Conservation (phyloP, 2,113 vertebrate genomes). For the Asarcornis scutulata region DNA sequence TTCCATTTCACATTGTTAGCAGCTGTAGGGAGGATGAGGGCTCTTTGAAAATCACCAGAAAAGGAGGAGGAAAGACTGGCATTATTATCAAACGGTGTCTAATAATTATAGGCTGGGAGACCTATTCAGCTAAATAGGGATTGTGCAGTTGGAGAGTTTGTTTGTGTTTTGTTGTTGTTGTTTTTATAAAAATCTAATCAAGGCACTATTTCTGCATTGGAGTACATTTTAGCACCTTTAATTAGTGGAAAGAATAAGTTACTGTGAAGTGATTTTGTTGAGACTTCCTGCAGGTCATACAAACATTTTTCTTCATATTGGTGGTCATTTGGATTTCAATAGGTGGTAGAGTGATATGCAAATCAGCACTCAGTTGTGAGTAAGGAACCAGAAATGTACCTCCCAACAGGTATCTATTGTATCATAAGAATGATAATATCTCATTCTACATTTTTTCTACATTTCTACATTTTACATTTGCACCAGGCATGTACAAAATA, state of each 20-base stretch:
- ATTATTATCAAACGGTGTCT: slow-evolving; percentile 13
- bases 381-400: not conserved
- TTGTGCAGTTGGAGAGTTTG: not conserved
- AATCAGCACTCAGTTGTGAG: not conserved
- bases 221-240: not conserved
- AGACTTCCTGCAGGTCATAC: not conserved
- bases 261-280: not conserved
- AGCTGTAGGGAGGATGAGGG: slow-evolving; percentile 37
- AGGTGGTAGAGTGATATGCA: not conserved
- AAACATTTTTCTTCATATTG: not conserved
- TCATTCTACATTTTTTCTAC: not conserved
- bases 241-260: not conserved
- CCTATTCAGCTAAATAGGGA: not conserved
- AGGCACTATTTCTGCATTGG: not conserved
- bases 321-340: not conserved
- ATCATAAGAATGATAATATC: not conserved
- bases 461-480: not conserved
- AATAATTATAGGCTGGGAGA: not conserved
- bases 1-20: slow-evolving; percentile 49
- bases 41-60: slow-evolving; percentile 49
- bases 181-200: not conserved
- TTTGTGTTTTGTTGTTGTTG: not conserved
- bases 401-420: not conserved
- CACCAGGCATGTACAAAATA: not conserved
- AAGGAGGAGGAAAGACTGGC: slow-evolving; percentile 35